Conservation (phyloP, 2,113 vertebrate genomes). For the Elephantulus edwardii region DNA sequence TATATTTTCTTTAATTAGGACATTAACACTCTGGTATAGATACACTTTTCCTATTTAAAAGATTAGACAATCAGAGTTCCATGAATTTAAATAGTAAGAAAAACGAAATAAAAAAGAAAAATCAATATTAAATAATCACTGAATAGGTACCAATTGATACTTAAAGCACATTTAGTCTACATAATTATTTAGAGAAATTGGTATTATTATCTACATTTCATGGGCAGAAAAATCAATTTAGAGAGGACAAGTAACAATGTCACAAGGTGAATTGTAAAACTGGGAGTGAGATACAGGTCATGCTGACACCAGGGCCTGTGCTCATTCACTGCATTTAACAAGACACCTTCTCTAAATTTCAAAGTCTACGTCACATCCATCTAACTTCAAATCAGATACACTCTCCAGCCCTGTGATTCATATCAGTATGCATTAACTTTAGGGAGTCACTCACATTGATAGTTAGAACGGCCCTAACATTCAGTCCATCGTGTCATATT, state of each 20-base stretch:
- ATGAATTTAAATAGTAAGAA: not conserved
- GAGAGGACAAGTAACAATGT: not conserved
- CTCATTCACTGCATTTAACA: not conserved
- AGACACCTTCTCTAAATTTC: not conserved
- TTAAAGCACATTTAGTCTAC: not conserved
- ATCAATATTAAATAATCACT: not conserved
- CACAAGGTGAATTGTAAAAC: not conserved
- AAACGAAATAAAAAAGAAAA: not conserved
- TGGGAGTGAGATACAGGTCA: not conserved
- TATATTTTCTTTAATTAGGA: constrained; percentile 4
- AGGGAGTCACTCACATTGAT: not conserved
- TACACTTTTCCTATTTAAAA: not conserved
- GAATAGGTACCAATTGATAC: not conserved
- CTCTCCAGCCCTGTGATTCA: not conserved
- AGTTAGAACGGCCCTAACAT: not conserved
- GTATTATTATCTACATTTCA: not conserved
- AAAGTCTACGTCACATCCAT: not conserved
- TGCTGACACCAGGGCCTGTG: not conserved
- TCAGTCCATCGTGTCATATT: not conserved
- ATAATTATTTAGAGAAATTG: not conserved
- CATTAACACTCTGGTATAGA: not conserved
- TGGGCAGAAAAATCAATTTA: not conserved
- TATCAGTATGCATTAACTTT: not conserved
- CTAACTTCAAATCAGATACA: not conserved
- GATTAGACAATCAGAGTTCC: not conserved